These are phyloP conservation scores for Agrochola litura DNA, from an alignment of 2,888 invertebrate genomes.

Conservation along the genomic window DNA sequence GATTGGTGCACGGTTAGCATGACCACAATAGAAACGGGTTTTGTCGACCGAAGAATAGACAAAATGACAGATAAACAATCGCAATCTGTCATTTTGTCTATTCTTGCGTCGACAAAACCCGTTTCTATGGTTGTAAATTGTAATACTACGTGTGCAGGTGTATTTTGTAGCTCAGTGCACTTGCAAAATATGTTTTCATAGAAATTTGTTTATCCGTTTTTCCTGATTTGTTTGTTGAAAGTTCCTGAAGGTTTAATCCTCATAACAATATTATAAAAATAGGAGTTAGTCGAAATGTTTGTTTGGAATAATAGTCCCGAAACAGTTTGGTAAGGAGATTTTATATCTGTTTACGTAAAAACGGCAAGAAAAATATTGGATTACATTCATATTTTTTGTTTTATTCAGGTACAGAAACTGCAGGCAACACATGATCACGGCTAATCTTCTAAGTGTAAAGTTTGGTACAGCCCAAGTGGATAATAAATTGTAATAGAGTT, in stretches of 20 bases:
- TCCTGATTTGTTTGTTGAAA: not conserved
- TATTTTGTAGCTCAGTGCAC: slow-evolving; percentile 22
- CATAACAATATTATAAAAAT: not conserved
- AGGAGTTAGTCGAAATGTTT: not conserved
- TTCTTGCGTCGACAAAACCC: no score
- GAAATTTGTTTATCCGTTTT: slow-evolving; percentile 1
- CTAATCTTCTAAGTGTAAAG: not conserved
- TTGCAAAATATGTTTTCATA: slow-evolving; percentile 6
- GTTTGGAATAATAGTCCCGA: not conserved
- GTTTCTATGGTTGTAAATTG: no score
- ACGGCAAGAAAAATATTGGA: not conserved
- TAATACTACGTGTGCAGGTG: not conserved
- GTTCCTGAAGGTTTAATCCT: not conserved
- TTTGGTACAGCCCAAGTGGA: slow-evolving; percentile 9
- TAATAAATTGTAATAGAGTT: slow-evolving; percentile 3
- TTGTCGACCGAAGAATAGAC: no score
- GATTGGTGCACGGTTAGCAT: not conserved
- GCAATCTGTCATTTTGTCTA: no score
- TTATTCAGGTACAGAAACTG: not conserved
- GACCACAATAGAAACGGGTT: no score
- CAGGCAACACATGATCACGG: not conserved
- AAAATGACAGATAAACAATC: no score
- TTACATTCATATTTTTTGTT: not conserved
- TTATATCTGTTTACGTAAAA: no score
- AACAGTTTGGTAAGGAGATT: no score